Evolutionary conservation across 2,888 invertebrate species (phyloP).

Genomic region (Stenolophus ochropezus): DNA sequence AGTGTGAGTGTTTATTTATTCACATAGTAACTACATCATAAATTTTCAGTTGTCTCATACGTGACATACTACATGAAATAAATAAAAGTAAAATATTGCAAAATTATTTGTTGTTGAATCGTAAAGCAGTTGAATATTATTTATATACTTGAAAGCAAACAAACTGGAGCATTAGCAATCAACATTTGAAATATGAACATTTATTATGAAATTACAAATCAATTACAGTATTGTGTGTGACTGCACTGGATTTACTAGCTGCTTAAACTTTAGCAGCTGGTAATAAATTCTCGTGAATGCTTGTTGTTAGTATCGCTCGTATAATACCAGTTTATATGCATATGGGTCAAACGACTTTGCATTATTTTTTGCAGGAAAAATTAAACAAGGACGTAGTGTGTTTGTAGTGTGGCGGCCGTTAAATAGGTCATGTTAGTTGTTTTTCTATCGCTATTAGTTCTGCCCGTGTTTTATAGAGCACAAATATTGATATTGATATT

Average conservation of each 20-base stretch:
- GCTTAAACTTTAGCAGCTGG: constrained; percentile 36
- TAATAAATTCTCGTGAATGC: constrained; percentile 10
- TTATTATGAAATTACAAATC: constrained; percentile 44
- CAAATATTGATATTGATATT: background rate
- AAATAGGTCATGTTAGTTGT: constrained; percentile 49
- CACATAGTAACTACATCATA: too few species aligned
- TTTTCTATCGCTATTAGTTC: background rate
- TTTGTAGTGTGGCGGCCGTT: constrained; percentile 16
- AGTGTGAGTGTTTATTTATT: too few species aligned
- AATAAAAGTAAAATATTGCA: too few species aligned
- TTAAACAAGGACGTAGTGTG: constrained; percentile 28
- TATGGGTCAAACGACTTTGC: constrained; percentile 13
- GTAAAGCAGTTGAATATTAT: too few species aligned
- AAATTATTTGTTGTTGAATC: too few species aligned
- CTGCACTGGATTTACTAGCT: constrained; percentile 20
- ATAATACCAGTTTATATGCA: constrained; percentile 39
- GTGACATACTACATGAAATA: too few species aligned
- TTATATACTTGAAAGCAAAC: background rate
- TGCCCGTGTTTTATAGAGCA: background rate
- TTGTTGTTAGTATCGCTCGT: constrained; percentile 14
- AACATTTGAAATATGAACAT: constrained; percentile 18
- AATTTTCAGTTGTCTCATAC: too few species aligned
- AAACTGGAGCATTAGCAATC: constrained; percentile 12
- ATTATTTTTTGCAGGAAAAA: constrained; percentile 32
- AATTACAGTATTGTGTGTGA: constrained; percentile 38